Evolutionary conservation across 1,140 invertebrate genomes (phyloP), one percentile per base, ranked within the genome.

Genomic region (Pseudomyrmex pallidus): DNA sequence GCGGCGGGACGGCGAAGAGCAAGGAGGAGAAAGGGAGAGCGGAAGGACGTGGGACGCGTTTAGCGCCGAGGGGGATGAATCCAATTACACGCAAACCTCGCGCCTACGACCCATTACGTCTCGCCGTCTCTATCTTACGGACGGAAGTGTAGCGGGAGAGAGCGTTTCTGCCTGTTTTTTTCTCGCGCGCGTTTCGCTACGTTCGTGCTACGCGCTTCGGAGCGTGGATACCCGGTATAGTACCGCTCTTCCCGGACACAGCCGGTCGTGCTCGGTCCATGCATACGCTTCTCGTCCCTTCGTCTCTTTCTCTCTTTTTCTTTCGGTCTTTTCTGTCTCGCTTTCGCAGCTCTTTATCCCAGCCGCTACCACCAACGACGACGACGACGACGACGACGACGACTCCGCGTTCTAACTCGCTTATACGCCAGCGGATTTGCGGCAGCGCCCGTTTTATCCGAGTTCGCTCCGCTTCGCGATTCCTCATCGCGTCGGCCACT

Each of bases 1-100:
- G 12, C 76, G 56, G 67, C 57, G 76, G 76, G 46, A 70, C 54
- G 76, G 15, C 17, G 44, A 73, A 73, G 20, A 22, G 63, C 52
- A 78, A 61, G 46, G 70, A 82, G 72, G 85, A 64, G 68, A 35
- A 35, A 35, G 50, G 22, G 66, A 83, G 68, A 48, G 67, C 59
- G 61, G 72, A 74, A 76, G 73, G 57, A 63, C 70, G 86, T 54
- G 70, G 64, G 76, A 84, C 84, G 86, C 50, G 74, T 80, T 80
- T 83, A 77, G 82, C 62, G 83, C 44, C 76, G 86, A 35, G 85
- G 89, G 86, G 89, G 88, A 92, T 92, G 91, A 92, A 93, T 94
- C 92, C 91, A 92, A 93, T 94, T 93, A 93, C 92, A 91, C 84
- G 89, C 90, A 90, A 93, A 91, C 90, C 91, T 91, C 89, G 86